Base-by-base conservation (phyloP, 2,113 vertebrate species). In the Propithecus coquereli region DNA sequence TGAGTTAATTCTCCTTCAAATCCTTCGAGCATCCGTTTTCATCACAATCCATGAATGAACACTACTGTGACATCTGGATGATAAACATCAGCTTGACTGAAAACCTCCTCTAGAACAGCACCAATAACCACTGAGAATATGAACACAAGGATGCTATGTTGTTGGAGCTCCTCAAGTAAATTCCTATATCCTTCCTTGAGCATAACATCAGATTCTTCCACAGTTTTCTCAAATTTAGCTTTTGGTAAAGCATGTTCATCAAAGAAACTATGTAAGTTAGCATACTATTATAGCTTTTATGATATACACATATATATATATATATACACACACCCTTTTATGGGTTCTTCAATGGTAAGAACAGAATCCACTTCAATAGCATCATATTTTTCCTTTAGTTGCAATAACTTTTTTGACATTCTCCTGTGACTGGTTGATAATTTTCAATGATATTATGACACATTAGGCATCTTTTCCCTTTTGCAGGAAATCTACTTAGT, bases 41-140 rank as follows among this genome's bases (percentile, higher is more conserved):
- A 97, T 99, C 99, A 73, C 99, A 99, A 97, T 99, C 99, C 99
- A 99, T 99, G 98, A 99, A 99, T 99, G 98, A 99, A 99, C 88
- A 99, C 98, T 6, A 99, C 99, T 98, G 99, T 99, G 98, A 99
- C 80, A 86, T 99, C 99, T 90, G 99, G 98, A 97, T 99, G 99
- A 97, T 99, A 99, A 96, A 99, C 99, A 0, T 98, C 98, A 68
- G 98, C 98, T 97, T 99, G 99, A 57, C 97, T 98, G 97, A 99
- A 99, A 90, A 99, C 97, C 73, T 99, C 99, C 95, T 99, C 99
- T 40, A 99, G 98, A 20, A 99, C 96, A 91, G 99, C 99, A 3
- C 99, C 99, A 85, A 99, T 98, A 32, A 99, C 99, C 27, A 99
- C 99, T 3, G 99, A 99, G 98, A 99, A 99, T 97, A 99, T 99